Evolutionary conservation across 2,113 vertebrate species (phyloP).

Genomic region (Protomyctophum bolini): DNA sequence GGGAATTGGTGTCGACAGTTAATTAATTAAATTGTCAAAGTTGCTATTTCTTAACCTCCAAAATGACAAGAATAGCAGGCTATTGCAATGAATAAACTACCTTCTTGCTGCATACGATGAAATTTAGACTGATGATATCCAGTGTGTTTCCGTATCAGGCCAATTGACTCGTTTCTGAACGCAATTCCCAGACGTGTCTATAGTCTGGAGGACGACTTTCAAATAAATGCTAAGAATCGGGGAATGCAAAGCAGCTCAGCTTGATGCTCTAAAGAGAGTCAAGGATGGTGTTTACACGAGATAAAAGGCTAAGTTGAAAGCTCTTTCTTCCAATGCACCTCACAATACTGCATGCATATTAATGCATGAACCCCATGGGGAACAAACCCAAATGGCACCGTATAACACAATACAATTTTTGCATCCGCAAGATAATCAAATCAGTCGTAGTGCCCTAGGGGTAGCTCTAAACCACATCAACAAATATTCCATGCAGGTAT

Average conservation of each 20-base stretch:
- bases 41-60: neutral
- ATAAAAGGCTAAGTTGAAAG: no score
- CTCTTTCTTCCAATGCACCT: no score
- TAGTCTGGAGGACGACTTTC: neutral
- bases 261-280: constrained; percentile 9
- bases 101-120: no score
- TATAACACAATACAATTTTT: neutral
- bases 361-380: no score
- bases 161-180: neutral
- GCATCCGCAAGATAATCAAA: neutral
- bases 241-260: neutral
- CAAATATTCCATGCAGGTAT: no score
- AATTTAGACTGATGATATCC: no score
- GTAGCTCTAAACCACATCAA: no score
- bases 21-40: neutral
- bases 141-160: neutral
- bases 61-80: neutral
- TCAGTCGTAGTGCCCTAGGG: no score
- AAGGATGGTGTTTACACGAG: neutral
- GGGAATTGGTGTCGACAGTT: neutral
- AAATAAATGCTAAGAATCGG: neutral
- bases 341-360: no score
- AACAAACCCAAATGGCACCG: no score
- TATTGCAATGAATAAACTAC: neutral
- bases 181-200: constrained; percentile 5